Percentiles rank a stretch among this genome's conserved stretches.
Conservation (phyloP, 2,113 vertebrate species). For the Cyprinodon tularosa region DNA sequence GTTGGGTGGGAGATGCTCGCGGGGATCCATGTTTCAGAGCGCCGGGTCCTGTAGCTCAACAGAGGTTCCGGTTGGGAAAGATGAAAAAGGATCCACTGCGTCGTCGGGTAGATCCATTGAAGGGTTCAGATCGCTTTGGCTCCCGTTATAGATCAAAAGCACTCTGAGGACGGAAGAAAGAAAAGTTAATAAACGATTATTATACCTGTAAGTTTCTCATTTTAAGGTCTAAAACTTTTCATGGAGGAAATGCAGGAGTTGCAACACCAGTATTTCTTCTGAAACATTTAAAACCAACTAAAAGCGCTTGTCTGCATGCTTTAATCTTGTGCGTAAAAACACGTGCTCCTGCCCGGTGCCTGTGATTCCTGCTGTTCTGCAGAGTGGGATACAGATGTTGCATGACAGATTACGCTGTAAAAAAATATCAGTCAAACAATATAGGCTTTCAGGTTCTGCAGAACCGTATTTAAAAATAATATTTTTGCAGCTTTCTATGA, state of each 20-base stretch:
- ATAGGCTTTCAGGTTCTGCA: neutral
- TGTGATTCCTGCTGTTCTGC: slow-evolving; percentile 27
- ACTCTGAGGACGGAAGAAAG: slow-evolving; percentile 21
- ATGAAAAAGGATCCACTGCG: slow-evolving; percentile 20
- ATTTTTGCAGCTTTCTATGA: neutral
- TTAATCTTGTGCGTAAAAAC: slow-evolving; percentile 67
- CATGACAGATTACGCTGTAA: slow-evolving; percentile 10
- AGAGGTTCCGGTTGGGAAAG: slow-evolving; percentile 17
- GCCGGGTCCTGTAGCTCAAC: slow-evolving; percentile 27
- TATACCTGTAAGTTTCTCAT: neutral
- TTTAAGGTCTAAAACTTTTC: neutral
- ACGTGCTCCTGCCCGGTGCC: slow-evolving; percentile 62
- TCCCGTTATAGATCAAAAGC: slow-evolving; percentile 59
- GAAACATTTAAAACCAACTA: neutral
- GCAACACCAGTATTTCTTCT: neutral
- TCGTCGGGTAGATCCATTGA: slow-evolving; percentile 70
- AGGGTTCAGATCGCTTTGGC: slow-evolving; percentile 15
- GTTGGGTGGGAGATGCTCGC: slow-evolving; percentile 39
- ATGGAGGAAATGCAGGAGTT: neutral
- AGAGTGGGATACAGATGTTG: slow-evolving; percentile 21
- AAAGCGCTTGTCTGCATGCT: slow-evolving; percentile 7
- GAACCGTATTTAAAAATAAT: neutral
- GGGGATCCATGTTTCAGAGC: slow-evolving; percentile 55
- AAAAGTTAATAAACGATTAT: slow-evolving; percentile 11
- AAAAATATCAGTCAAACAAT: neutral